Base-by-base conservation (phyloP, 2,888 invertebrate species). In the Agrochola circellaris region DNA sequence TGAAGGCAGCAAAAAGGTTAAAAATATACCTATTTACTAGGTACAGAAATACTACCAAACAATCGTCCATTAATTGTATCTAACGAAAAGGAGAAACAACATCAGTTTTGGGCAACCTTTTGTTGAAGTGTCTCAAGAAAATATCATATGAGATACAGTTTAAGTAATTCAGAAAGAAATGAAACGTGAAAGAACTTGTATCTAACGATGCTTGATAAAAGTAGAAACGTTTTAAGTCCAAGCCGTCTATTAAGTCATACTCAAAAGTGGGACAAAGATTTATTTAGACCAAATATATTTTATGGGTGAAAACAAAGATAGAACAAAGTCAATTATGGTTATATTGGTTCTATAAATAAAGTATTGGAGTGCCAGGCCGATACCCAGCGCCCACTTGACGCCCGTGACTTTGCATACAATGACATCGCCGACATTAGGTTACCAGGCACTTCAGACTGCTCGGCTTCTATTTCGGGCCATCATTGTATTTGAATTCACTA, bases 301-400 rank as follows among this genome's bases (percentile, higher is more conserved):
- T 61, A 48, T 58, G 54, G 56, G 51, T 26, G 23, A 67, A 62
- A 81, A 69, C 42, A 70, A 76, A 65, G 45, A 73, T 77, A 51
- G 51, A 79, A 48, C 51, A 54, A 72, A 79, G 34, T 70, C 62
- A 68, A 84, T 75, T 54, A 76, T 79, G 61, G 48, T 62, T 67
- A 23, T 79, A 64, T 75, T 76, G 65, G 73, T 73, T 75, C 89
- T 87, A 85, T 81, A 87, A 84, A 87, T 88, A 86, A 69, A 67
- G 13, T 58, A 62, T 64, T 84, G 56, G 72, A 86, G 81, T 82
- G 75, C 66, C 23, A 26, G 56, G 66, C 79, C 67, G 80, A 79
- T 81, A 76, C 64, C 67, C 66, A 81, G 82, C 86, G 81, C 82
- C 87, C 86, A 86, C 87, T 88, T 86, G 87, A 85, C 84, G 83